A percentile compares a stretch with the other conserved stretches of the same genome.
Evolutionary conservation across 2,888 invertebrate species (phyloP).

Genomic region (Pherbina coryleti): DNA sequence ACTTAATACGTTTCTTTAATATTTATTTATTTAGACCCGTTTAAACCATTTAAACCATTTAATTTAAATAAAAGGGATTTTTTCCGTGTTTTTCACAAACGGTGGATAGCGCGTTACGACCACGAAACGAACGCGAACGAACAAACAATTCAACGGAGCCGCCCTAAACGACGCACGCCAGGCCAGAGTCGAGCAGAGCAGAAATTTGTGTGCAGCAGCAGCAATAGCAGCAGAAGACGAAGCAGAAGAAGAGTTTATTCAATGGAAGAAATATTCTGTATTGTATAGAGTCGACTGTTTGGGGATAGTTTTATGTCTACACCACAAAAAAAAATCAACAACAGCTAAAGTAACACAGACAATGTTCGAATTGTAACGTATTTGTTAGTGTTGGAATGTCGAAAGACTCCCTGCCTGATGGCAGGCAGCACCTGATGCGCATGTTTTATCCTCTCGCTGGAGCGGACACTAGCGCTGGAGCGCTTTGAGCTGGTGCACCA

Average conservation of each 20-base stretch:
- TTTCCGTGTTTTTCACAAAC: neutral
- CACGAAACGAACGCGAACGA: conserved; percentile 39
- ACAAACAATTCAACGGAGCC: conserved; percentile 48
- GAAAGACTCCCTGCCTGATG: neutral
- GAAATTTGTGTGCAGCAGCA: conserved; percentile 4
- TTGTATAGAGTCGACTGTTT: neutral
- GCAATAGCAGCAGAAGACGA: neutral
- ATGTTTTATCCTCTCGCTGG: conserved; percentile 17
- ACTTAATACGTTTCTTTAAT: neutral
- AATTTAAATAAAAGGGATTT: neutral
- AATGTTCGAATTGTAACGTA: neutral
- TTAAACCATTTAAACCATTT: conserved; percentile 19
- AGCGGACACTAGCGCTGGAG: neutral
- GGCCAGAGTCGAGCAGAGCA: conserved; percentile 26
- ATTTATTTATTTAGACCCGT: conserved; percentile 8
- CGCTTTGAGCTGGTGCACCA: neutral
- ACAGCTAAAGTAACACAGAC: conserved; percentile 2
- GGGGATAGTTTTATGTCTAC: conserved; percentile 28
- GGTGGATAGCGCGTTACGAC: conserved; percentile 40
- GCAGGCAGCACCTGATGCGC: conserved; percentile 6
- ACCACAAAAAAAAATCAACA: conserved; percentile 26
- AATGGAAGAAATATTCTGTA: no score
- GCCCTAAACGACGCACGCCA: conserved; percentile 49
- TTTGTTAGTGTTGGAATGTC: conserved; percentile 27
- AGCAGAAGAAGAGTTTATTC: neutral